Percentiles rank a stretch among this genome's conserved stretches.
phyloP scores from a whole-genome alignment of 2,888 invertebrate genomes.

The Adelognathus sp. region DNA sequence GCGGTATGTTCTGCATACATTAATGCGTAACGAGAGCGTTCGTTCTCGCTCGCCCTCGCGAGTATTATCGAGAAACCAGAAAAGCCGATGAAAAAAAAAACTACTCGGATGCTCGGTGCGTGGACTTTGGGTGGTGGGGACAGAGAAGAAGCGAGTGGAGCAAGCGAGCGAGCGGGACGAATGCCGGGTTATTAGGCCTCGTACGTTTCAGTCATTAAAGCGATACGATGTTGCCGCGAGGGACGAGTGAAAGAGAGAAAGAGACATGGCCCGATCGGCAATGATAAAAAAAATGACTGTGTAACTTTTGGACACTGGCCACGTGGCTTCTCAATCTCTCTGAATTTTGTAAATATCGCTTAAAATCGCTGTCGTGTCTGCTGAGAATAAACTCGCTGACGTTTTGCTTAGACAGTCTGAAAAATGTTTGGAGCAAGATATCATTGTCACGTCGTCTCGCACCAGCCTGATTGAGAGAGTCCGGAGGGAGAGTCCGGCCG shows the following conservation, averaged over 20 bases:
- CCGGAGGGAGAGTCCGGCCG: slow-evolving; percentile 17
- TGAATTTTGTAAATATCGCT: background rate
- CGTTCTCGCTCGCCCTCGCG: slow-evolving; percentile 42
- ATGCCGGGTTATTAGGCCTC: slow-evolving; percentile 59
- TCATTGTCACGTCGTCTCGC: slow-evolving; percentile 53
- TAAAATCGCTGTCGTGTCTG: background rate
- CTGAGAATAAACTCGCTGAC: background rate
- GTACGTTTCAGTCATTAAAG: slow-evolving; percentile 61
- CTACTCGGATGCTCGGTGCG: slow-evolving; percentile 9
- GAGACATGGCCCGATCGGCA: slow-evolving; percentile 35
- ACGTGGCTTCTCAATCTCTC: slow-evolving; percentile 43
- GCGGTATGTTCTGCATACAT: slow-evolving; percentile 61
- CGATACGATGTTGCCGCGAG: slow-evolving; percentile 53
- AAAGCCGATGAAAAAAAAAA: slow-evolving; percentile 11
- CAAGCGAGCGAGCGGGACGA: slow-evolving; percentile 46
- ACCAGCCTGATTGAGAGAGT: slow-evolving; percentile 54
- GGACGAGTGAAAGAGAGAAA: slow-evolving; percentile 15
- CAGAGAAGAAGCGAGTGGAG: slow-evolving; percentile 25
- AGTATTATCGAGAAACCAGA: slow-evolving; percentile 35
- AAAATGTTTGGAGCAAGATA: slow-evolving; percentile 49
- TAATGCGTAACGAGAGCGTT: slow-evolving; percentile 61
- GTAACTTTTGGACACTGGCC: slow-evolving; percentile 49
- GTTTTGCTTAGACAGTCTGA: background rate
- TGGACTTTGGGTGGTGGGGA: slow-evolving; percentile 4
- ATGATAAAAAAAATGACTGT: slow-evolving; percentile 41